Evolutionary conservation across 2,888 invertebrate genomes (phyloP).

Genomic region (Acleris laterana): DNA sequence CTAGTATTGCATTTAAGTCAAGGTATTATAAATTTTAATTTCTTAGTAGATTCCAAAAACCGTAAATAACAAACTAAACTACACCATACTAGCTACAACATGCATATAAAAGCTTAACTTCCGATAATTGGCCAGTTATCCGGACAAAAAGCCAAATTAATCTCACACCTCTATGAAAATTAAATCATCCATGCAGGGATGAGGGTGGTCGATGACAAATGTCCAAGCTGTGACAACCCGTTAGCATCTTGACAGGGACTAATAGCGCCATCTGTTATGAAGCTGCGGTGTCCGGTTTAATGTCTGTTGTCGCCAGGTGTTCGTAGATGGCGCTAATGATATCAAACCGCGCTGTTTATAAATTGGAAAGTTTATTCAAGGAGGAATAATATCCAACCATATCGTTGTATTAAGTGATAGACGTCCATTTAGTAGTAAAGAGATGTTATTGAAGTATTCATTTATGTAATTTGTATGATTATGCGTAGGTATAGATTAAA

Average conservation of each 20-base stretch:
- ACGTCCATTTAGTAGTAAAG: not conserved
- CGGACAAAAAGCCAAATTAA: slow-evolving; percentile 42
- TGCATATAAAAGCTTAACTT: not conserved
- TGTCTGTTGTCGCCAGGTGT: slow-evolving; percentile 51
- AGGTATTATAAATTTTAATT: too few relatives aligned
- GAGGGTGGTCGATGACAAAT: slow-evolving; percentile 67
- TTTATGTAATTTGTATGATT: too few relatives aligned
- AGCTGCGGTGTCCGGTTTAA: slow-evolving; percentile 59
- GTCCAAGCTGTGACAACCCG: slow-evolving; percentile 68
- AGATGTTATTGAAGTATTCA: not conserved
- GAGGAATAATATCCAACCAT: not conserved
- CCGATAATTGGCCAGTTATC: not conserved
- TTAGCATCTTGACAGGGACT: slow-evolving; percentile 65
- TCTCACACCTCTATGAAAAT: slow-evolving; percentile 62
- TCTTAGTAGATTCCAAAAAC: too few relatives aligned
- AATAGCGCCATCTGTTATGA: slow-evolving; percentile 79
- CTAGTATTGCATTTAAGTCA: too few relatives aligned
- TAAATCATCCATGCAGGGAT: slow-evolving; percentile 64
- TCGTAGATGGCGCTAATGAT: slow-evolving; percentile 50
- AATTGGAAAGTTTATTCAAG: slow-evolving; percentile 12
- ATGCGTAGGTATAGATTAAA: too few relatives aligned
- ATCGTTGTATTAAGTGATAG: not conserved
- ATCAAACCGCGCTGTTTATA: slow-evolving; percentile 10
- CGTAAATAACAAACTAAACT: too few relatives aligned
- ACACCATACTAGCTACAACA: too few relatives aligned